Evolutionary conservation across 2,797 vertebrate species (phyloP), one percentile per base, ranked within the genome.

Genomic region (Artibeus lituratus): DNA sequence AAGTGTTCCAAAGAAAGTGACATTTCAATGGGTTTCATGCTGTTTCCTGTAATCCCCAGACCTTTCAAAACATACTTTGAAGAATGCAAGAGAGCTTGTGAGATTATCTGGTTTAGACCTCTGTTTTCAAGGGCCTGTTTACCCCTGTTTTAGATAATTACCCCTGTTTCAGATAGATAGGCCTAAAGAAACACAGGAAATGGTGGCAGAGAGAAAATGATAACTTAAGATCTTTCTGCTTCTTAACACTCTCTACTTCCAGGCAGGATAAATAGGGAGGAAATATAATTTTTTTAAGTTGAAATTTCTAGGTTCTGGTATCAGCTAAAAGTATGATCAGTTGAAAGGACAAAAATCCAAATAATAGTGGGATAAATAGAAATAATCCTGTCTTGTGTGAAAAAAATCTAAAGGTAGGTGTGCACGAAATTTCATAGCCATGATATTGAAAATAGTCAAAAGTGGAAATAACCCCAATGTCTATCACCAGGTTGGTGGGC

Each of bases 51-150:
- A 81, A 94, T 49, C 26, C 44, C 72, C 3, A 49, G 39, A 12
- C 7, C 37, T 93, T 92, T 84, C 90, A 94, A 94, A 97, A 65
- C 55, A 73, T 16, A 70, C 77, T 94, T 96, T 93, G 73, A 96
- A 94, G 77, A 93, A 47, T 74, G 49, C 91, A 88, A 82, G 69
- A 47, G 32, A 89, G 90, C 10, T 84, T 3, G 26, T 86, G 86
- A 95, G 94, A 94, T 94, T 91, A 97, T 95, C 55, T 92, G 82
- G 83, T 15, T 94, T 86, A 70, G 42, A 84, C 80, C 69, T 67
- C 62, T 59, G 29, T 18, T 80, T 91, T 85, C 18, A 73, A 90
- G 70, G 67, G 22, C 49, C 47, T 96, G 57, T 42, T 86, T 94
- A 93, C 55, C 74, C 59, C 53, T 39, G 94, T 53, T 92, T 96